Conservation (phyloP, 2,888 invertebrate species). For the Linyphia triangularis region DNA sequence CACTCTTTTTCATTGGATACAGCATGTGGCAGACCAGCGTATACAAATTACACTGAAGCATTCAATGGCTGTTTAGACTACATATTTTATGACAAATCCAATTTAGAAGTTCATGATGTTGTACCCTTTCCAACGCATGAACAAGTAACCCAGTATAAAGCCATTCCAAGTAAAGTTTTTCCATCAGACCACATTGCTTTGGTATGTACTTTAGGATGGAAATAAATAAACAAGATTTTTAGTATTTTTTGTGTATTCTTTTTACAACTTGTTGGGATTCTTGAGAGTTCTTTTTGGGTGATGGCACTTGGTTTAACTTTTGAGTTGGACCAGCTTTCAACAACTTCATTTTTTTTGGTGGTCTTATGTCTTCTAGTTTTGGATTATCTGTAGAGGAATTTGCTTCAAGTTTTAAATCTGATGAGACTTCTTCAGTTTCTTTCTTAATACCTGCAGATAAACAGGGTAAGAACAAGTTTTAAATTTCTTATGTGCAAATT, state of each 20-base stretch:
- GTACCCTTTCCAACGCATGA: conserved; percentile 90
- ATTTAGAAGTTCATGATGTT: conserved; percentile 80
- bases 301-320: neutral
- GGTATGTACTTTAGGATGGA: conserved; percentile 87
- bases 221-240: conserved; percentile 45
- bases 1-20: conserved; percentile 86
- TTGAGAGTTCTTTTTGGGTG: neutral
- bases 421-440: no score
- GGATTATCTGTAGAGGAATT: no score
- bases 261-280: neutral
- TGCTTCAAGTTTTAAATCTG: no score
- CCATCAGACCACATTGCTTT: conserved; percentile 97
- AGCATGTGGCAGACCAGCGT: conserved; percentile 90
- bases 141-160: conserved; percentile 86
- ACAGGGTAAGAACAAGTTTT: no score
- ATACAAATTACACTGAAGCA: conserved; percentile 89
- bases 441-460: no score
- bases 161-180: conserved; percentile 92
- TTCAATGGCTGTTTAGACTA: conserved; percentile 95
- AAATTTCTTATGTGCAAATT: no score
- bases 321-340: neutral
- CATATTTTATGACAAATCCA: conserved; percentile 85
- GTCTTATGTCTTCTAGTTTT: neutral
- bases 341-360: neutral
- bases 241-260: neutral